phyloP scores from a whole-genome alignment of 2,888 invertebrate genomes.

The Heteropelma amictum region DNA sequence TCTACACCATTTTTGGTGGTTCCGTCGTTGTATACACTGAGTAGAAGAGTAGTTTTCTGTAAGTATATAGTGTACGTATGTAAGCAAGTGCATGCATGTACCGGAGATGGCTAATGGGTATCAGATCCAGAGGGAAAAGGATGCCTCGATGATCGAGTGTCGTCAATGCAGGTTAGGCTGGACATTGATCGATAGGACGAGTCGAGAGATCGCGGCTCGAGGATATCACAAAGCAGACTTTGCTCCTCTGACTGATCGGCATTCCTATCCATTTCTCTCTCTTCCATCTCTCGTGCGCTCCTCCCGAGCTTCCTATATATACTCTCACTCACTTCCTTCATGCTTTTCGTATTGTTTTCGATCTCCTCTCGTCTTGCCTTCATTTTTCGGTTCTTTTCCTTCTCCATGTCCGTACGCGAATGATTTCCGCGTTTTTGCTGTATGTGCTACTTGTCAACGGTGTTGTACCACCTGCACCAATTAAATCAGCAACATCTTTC shows the following conservation, averaged over 20 bases:
- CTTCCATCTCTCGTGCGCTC: slow-evolving; percentile 2
- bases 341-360: slow-evolving; percentile 11
- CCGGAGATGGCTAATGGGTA: slow-evolving; percentile 41
- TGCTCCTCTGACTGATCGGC: slow-evolving; percentile 56
- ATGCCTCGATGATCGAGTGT: slow-evolving; percentile 62
- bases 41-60: background rate
- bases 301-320: slow-evolving; percentile 23
- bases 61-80: background rate
- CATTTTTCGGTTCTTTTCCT: background rate
- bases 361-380: slow-evolving; percentile 7
- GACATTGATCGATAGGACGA: slow-evolving; percentile 65
- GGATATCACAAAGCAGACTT: slow-evolving; percentile 19
- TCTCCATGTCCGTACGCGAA: background rate
- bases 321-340: slow-evolving; percentile 1
- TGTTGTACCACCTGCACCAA: too few relatives aligned
- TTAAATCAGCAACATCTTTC: too few relatives aligned
- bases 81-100: background rate
- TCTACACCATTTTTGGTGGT: too few relatives aligned
- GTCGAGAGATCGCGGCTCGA: slow-evolving; percentile 48
- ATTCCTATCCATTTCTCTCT: slow-evolving; percentile 47
- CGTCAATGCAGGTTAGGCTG: slow-evolving; percentile 61
- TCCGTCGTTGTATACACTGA: too few relatives aligned
- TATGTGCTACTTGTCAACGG: too few relatives aligned
- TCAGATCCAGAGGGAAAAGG: slow-evolving; percentile 43
- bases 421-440: too few relatives aligned